Evolutionary conservation across 2,113 vertebrate genomes (phyloP).

Genomic region (Plectropomus leopardus): DNA sequence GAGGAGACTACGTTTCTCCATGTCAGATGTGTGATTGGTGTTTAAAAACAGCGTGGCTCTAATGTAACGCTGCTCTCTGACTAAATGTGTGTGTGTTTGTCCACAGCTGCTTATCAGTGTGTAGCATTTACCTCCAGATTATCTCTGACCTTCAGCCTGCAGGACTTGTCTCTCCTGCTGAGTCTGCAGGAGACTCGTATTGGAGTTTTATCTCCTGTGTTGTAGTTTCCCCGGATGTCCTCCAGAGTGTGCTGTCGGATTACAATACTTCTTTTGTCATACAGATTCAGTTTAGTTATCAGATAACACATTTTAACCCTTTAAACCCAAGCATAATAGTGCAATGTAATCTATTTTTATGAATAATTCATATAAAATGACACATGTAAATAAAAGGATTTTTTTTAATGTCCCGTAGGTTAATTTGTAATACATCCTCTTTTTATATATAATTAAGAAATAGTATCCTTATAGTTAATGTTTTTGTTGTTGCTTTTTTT

Average conservation of each 20-base stretch:
- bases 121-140: slow-evolving; percentile 4
- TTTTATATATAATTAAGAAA: too few relatives aligned
- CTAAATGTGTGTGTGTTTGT: not conserved
- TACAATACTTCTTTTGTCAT: not conserved
- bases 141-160: slow-evolving; percentile 28
- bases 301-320: not conserved
- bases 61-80: not conserved
- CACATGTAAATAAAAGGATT: too few relatives aligned
- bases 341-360: too few relatives aligned
- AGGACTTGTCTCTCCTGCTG: not conserved
- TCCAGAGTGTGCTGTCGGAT: slow-evolving; percentile 1
- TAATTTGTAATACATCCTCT: too few relatives aligned
- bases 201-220: too few relatives aligned
- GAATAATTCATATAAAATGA: too few relatives aligned
- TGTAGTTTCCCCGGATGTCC: not conserved
- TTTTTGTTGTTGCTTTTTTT: too few relatives aligned
- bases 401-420: too few relatives aligned
- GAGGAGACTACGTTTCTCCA: too few relatives aligned
- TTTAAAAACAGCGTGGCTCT: not conserved
- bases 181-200: not conserved
- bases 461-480: too few relatives aligned
- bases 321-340: too few relatives aligned
- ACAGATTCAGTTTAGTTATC: not conserved
- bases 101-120: slow-evolving; percentile 19
- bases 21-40: not conserved